These are phyloP conservation scores for Lordiphosa andalusiaca DNA, from an alignment of 2,888 invertebrate genomes.

Conservation along the genomic window DNA sequence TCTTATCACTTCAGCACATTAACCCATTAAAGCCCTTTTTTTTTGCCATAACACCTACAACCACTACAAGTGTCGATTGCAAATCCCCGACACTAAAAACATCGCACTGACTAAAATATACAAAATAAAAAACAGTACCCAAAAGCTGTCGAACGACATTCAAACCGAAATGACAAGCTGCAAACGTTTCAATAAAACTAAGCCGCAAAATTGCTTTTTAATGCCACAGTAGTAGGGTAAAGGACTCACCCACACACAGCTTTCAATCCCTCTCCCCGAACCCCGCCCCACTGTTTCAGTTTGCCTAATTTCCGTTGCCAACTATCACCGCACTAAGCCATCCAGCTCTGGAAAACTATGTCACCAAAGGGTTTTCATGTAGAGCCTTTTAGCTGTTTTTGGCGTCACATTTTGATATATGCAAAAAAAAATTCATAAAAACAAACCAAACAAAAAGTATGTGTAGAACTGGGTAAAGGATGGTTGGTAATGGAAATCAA, in stretches of 20 bases:
- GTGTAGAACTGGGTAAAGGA: constrained; percentile 20
- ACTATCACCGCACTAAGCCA: constrained; percentile 47
- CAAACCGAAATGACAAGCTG: constrained; percentile 35
- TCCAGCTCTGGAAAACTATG: constrained; percentile 33
- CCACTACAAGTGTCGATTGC: constrained; percentile 8
- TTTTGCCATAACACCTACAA: background rate
- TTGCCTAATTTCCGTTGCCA: constrained; percentile 41
- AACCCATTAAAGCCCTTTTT: too few relatives aligned
- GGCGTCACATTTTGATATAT: constrained; percentile 3
- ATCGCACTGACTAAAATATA: background rate
- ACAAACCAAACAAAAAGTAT: too few relatives aligned
- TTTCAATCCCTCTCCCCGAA: background rate
- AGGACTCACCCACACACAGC: background rate
- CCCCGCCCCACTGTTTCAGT: constrained; percentile 5
- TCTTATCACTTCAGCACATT: too few relatives aligned
- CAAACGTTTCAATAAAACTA: constrained; percentile 52
- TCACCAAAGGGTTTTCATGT: constrained; percentile 41
- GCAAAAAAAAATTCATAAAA: background rate
- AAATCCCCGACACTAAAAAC: constrained; percentile 7
- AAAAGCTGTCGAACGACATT: constrained; percentile 5
- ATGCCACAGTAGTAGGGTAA: constrained; percentile 32
- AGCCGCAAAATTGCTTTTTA: constrained; percentile 62
- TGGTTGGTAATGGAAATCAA: constrained; percentile 25
- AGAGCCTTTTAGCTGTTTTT: background rate
- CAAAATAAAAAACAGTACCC: too few relatives aligned